Percentiles rank a stretch among this genome's conserved stretches.
Conservation (phyloP, 2,113 vertebrate genomes). For the Nycticebus coucang region DNA sequence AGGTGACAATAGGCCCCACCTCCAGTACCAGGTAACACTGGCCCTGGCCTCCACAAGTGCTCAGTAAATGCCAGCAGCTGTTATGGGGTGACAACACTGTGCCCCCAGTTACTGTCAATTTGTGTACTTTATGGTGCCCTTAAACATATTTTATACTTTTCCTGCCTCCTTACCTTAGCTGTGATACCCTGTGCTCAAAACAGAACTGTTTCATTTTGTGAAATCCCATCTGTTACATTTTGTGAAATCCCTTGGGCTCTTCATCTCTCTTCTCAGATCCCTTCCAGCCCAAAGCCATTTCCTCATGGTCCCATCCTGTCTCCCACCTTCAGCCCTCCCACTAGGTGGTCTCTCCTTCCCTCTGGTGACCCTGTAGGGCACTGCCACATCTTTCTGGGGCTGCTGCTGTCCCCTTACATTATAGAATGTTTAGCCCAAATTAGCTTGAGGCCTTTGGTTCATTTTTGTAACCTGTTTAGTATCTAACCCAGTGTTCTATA, state of each 20-base stretch:
- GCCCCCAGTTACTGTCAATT: neutral
- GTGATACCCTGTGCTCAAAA: neutral
- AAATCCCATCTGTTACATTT: neutral
- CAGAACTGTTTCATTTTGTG: too few species aligned
- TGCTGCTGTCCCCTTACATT: neutral
- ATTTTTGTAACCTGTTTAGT: neutral
- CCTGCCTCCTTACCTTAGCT: neutral
- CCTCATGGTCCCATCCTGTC: neutral
- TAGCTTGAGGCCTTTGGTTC: neutral
- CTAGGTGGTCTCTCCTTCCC: neutral
- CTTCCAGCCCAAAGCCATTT: neutral
- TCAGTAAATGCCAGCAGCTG: neutral
- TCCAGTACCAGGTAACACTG: neutral
- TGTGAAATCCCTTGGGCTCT: neutral
- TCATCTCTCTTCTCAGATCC: neutral
- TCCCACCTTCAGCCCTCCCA: neutral
- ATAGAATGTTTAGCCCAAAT: neutral
- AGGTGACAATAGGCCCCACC: neutral
- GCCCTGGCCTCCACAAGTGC: neutral
- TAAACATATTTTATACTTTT: neutral
- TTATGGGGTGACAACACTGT: neutral
- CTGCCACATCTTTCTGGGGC: accelerated
- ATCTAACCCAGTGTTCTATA: neutral
- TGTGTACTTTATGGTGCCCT: neutral
- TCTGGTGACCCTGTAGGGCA: neutral